Evolutionary conservation across 2,888 invertebrate species (phyloP).

Genomic region (Hydriomena furcata): DNA sequence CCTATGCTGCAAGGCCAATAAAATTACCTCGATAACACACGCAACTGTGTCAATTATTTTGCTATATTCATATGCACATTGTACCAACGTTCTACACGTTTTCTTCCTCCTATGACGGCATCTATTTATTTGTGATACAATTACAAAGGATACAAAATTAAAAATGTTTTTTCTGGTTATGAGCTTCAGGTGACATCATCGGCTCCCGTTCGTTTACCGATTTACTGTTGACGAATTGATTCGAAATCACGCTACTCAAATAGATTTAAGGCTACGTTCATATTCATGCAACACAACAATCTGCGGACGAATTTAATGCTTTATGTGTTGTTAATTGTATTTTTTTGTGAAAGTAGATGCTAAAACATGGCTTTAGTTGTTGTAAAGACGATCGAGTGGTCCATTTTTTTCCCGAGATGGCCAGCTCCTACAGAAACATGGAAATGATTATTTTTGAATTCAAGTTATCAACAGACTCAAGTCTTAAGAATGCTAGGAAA

Average conservation of each 20-base stretch:
- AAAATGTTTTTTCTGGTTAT: too few species aligned
- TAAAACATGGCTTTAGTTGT: too few species aligned
- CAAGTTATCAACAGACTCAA: neutral
- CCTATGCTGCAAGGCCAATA: neutral
- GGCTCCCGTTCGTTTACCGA: slow-evolving; percentile 25
- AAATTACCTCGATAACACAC: neutral
- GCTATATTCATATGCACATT: too few species aligned
- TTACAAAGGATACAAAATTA: slow-evolving; percentile 11
- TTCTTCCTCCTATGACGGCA: neutral
- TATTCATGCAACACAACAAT: slow-evolving; percentile 22
- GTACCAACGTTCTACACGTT: neutral
- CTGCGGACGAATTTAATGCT: neutral
- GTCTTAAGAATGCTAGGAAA: slow-evolving; percentile 25
- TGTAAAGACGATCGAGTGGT: too few species aligned
- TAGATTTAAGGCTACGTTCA: slow-evolving; percentile 2
- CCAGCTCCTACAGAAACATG: too few species aligned
- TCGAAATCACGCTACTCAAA: slow-evolving; percentile 27
- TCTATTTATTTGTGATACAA: slow-evolving; percentile 4
- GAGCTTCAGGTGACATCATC: too few species aligned
- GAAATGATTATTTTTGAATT: too few species aligned
- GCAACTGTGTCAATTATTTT: neutral
- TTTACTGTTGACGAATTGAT: slow-evolving; percentile 37
- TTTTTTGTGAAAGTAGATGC: too few species aligned
- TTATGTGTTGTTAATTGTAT: too few species aligned
- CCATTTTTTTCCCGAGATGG: too few species aligned